phyloP scores from a whole-genome alignment of 2,797 vertebrate species.

The Manis javanica region DNA sequence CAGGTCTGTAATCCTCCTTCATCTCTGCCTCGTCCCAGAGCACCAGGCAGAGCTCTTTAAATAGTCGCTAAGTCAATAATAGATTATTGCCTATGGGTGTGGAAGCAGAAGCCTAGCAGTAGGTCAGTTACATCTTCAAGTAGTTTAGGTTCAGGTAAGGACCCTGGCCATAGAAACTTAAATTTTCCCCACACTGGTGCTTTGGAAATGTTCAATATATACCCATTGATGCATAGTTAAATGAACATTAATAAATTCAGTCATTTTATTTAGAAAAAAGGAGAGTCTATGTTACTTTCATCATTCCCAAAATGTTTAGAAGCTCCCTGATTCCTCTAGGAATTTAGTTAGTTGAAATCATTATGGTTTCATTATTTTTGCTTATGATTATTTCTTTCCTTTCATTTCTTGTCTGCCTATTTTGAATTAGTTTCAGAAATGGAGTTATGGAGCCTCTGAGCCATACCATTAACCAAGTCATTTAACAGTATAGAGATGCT shows the following conservation, averaged over 20 bases:
- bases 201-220: not conserved
- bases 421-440: conserved; percentile 61
- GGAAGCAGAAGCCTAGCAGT: no score
- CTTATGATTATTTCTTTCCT: not conserved
- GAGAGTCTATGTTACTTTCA: not conserved
- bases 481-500: conserved; percentile 63
- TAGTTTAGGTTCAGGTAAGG: no score
- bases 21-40: no score
- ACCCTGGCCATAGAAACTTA: no score
- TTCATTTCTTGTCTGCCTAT: conserved; percentile 22
- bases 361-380: not conserved
- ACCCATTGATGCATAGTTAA: not conserved
- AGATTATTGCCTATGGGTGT: no score
- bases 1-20: no score
- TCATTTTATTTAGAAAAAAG: conserved; percentile 9
- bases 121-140: no score
- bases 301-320: conserved; percentile 8
- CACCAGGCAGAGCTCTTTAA: no score
- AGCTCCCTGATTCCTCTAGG: not conserved
- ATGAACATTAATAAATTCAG: not conserved
- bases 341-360: conserved; percentile 24
- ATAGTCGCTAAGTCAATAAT: no score
- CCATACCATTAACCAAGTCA: conserved; percentile 56
- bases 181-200: no score
- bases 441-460: conserved; percentile 48